These are phyloP conservation scores for Hippocampus kuda DNA, from an alignment of 2,797 vertebrate genomes.

Conservation along the genomic window DNA sequence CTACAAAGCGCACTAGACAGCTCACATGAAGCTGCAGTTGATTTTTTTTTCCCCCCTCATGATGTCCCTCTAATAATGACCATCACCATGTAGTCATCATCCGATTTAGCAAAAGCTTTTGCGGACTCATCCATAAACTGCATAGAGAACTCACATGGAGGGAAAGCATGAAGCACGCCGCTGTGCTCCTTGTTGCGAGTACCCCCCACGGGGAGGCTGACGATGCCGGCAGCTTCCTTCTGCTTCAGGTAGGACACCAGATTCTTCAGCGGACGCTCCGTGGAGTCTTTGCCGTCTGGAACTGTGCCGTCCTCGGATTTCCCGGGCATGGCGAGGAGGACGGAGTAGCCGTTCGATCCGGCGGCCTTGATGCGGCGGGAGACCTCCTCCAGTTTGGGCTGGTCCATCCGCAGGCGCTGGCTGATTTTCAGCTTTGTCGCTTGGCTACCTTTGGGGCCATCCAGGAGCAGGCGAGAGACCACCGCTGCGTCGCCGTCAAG, in stretches of 20 bases:
- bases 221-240: constrained; percentile 98
- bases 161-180: constrained; percentile 95
- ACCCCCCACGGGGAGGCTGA: constrained; percentile 92
- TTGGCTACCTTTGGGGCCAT: constrained; percentile 73
- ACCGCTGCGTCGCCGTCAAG: constrained; percentile 83
- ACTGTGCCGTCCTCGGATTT: constrained; percentile 65
- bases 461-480: constrained; percentile 77
- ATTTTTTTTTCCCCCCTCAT: constrained; percentile 52
- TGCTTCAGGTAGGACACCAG: constrained; percentile 98
- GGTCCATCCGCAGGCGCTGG: constrained; percentile 91
- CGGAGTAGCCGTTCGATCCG: constrained; percentile 76
- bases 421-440: constrained; percentile 94
- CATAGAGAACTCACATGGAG: constrained; percentile 96
- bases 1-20: constrained; percentile 27
- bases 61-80: constrained; percentile 93
- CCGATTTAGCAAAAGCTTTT: constrained; percentile 93
- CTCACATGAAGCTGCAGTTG: constrained; percentile 6
- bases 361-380: constrained; percentile 93
- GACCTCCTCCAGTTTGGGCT: constrained; percentile 94
- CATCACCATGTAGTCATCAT: constrained; percentile 98
- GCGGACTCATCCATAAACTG: constrained; percentile 96
- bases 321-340: constrained; percentile 86
- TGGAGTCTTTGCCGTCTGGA: constrained; percentile 71
- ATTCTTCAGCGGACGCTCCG: constrained; percentile 92
- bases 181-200: constrained; percentile 90